A percentile compares a stretch with the other conserved stretches of the same genome.
These are phyloP conservation scores for Dicrurus megarhynchus DNA, from an alignment of 2,113 vertebrate species.

Conservation along the genomic window DNA sequence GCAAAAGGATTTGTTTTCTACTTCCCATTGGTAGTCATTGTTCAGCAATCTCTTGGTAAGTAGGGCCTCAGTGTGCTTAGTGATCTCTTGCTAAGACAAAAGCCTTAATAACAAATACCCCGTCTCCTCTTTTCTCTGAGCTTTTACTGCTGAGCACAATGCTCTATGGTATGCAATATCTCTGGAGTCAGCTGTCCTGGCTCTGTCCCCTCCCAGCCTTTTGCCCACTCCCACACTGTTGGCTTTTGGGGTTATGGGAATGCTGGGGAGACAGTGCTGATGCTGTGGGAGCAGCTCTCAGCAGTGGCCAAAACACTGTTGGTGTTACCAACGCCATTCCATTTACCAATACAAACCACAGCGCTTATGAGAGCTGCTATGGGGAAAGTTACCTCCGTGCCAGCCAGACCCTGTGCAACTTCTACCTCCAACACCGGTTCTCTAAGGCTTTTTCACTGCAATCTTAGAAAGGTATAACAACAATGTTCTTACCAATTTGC, in stretches of 20 bases:
- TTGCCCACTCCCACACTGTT: not conserved
- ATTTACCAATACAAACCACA: no score
- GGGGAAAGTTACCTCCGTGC: not conserved
- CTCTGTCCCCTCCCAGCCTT: not conserved
- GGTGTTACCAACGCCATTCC: not conserved
- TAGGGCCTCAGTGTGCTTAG: no score
- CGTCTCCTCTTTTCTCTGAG: not conserved
- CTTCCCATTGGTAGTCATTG: not conserved
- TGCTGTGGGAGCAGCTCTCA: not conserved
- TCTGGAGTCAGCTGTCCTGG: not conserved
- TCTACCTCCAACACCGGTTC: not conserved
- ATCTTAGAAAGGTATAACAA: not conserved
- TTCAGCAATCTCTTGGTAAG: not conserved
- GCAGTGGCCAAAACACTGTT: not conserved
- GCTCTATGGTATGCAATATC: rapidly evolving
- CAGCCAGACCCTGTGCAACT: not conserved
- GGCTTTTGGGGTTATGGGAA: not conserved
- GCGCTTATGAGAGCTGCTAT: not conserved
- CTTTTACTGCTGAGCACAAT: not conserved
- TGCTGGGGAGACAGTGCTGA: not conserved
- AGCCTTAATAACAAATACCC: not conserved
- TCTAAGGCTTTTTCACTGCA: not conserved
- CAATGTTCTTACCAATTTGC: rapidly evolving
- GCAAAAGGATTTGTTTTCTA: not conserved
- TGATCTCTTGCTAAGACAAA: rapidly evolving